Conservation (phyloP, 2,113 vertebrate species). For the Trogon surrucura region DNA sequence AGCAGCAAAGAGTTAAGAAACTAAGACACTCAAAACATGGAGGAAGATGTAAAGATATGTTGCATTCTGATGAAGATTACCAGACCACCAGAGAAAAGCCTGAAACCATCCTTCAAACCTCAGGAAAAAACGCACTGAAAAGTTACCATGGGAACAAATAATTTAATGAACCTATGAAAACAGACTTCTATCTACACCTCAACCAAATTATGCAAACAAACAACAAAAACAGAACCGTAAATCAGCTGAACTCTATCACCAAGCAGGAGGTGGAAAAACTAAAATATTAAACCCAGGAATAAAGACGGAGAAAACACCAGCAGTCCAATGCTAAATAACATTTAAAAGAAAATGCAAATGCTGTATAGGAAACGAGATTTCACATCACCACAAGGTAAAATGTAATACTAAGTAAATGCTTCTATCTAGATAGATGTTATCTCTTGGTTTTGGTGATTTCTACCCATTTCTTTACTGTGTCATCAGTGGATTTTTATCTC, state of each 20-base stretch:
- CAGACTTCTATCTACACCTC: constrained; percentile 70
- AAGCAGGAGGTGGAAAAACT: constrained; percentile 9
- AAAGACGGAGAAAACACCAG: not conserved
- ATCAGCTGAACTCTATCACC: constrained; percentile 56
- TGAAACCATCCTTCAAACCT: constrained; percentile 70
- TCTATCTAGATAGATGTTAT: not conserved
- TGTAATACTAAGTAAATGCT: not conserved
- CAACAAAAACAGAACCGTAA: constrained; percentile 62
- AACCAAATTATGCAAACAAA: constrained; percentile 69
- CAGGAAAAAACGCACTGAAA: constrained; percentile 63
- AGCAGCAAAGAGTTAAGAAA: constrained; percentile 65
- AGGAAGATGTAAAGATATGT: constrained; percentile 40
- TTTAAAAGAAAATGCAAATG: not conserved
- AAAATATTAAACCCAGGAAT: not conserved
- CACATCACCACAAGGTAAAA: not conserved
- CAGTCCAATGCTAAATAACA: not conserved
- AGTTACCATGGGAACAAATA: constrained; percentile 74
- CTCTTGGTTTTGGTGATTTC: not conserved
- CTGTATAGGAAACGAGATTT: not conserved
- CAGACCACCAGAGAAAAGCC: constrained; percentile 66
- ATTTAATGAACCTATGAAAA: constrained; percentile 75
- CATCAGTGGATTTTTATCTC: too few species aligned
- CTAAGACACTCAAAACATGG: not conserved
- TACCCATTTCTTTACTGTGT: not conserved
- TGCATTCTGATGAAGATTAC: constrained; percentile 71